Evolutionary conservation across 2,797 vertebrate species (phyloP).

Genomic region (Muraenolepis orangiensis): DNA sequence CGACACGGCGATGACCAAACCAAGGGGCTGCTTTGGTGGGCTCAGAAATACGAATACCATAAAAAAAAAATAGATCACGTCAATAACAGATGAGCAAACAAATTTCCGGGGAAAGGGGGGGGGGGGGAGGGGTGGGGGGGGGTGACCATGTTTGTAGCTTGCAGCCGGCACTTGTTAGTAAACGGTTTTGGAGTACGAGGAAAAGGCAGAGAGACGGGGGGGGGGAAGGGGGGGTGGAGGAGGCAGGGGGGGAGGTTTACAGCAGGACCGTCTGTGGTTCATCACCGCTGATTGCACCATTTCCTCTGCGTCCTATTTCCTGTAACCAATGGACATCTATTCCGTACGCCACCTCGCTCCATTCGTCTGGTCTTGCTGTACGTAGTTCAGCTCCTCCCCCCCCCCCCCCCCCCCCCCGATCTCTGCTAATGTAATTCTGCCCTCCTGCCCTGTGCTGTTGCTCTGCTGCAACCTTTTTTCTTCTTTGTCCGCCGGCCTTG

Average conservation of each 20-base stretch:
- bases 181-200: too few relatives aligned
- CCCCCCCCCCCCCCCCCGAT: too few relatives aligned
- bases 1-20: slow-evolving; percentile 51
- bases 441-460: not conserved
- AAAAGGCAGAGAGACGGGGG: too few relatives aligned
- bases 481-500: too few relatives aligned
- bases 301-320: not conserved
- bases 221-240: too few relatives aligned
- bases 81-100: not conserved
- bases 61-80: not conserved
- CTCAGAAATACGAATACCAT: slow-evolving; percentile 21
- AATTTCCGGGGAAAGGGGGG: not conserved
- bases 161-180: not conserved
- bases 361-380: not conserved
- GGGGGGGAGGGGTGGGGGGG: too few relatives aligned
- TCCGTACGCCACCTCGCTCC: not conserved
- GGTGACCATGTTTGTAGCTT: not conserved
- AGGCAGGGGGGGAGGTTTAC: too few relatives aligned
- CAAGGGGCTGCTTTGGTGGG: slow-evolving; percentile 42
- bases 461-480: not conserved
- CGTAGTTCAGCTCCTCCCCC: too few relatives aligned
- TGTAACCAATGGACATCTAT: not conserved
- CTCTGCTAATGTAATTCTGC: not conserved
- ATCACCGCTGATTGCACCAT: not conserved
- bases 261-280: too few relatives aligned